Evolutionary conservation across 2,113 vertebrate genomes (phyloP), one percentile per base, ranked within the genome.

Genomic region (Prietella phreatophila): DNA sequence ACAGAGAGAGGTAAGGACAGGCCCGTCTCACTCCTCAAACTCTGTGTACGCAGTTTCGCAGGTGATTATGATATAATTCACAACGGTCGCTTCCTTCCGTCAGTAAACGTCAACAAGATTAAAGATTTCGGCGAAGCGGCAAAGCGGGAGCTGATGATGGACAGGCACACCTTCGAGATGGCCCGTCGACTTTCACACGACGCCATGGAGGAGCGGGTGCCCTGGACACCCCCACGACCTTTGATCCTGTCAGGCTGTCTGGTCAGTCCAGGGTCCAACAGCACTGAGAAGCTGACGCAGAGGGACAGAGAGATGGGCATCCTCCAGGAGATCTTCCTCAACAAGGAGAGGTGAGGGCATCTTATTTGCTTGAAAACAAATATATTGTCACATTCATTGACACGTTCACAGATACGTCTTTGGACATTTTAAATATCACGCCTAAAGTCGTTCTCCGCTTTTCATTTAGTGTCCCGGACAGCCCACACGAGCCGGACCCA

Each of bases 71-170:
- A 47, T 89, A 17, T 89, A n/a, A 81, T 42, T 47, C 42, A 7
- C 25, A 10, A 56, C 75, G 27, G 63, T 60, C 85, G 2, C 42
- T 20, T 13, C 33, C 76, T 39, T 22, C 56, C 56, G 75, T 56
- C 78, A 99, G 98, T 99, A 5, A 99, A 99, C 0, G 98, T 99
- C 84, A 99, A 99, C 91, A 99, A 99, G 92, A 97, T 99, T 85
- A 99, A 99, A 63, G 98, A 99, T 92, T 99, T 99, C 0, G 97
- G 98, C 0, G 98, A 99, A 90, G 98, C 98, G 0, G 98, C 98
- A 33, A 98, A 98, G 85, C 91, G 97, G 47, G 98, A 99, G 91
- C 96, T 99, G 88, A 95, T 98, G 95, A 97, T 96, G 95, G 98
- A 99, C 90, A 92, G 97, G 3, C 95, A 98, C 0, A 98, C 98